Evolutionary conservation across 2,888 invertebrate genomes (phyloP), one percentile per base, ranked within the genome.

Genomic region (Synanthedon formicaeformis): DNA sequence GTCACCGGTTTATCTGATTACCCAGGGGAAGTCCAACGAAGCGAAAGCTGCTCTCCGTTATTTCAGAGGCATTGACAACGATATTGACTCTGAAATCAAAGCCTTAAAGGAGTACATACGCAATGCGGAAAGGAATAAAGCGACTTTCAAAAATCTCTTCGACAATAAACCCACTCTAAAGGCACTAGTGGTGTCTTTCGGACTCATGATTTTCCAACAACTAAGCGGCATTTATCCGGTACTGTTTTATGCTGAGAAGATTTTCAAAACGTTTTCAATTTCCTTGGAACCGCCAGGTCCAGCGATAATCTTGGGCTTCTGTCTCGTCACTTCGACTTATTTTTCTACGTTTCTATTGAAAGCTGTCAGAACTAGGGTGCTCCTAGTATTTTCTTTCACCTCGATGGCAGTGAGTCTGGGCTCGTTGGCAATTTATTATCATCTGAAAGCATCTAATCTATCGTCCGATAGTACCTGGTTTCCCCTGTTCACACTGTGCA

Each of bases 161-260:
- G 72, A 70, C 40, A 78, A 77, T 0, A 78, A 76, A 57, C 75
- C 85, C 1, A 85, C 82, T 0, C 59, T 84, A 6, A 85, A 87
- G 67, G 84, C 87, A 13, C 67, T 89, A 1, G 55, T 88, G 1
- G 88, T 90, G 45, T 83, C 88, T 34, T 83, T 89, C 53, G 89
- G 89, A 5, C 80, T 94, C 3, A 92, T 93, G 90, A 82, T 92
- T 40, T 90, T 91, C 57, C 91, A 92, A 63, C 91, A 91, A 61
- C 70, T 90, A 59, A 89, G 89, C 50, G 92, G 92, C 0, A 88
- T 91, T 55, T 90, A 89, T 52, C 88, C 90, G 0, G 77, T 91
- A 3, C 82, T 91, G 12, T 90, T 91, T 59, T 91, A 90, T 62
- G 82, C 90, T 0, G 85, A 85, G 50, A 78, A 72, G 12, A 90